phyloP scores from a whole-genome alignment of 2,888 invertebrate species.

The Julus scandinavius region DNA sequence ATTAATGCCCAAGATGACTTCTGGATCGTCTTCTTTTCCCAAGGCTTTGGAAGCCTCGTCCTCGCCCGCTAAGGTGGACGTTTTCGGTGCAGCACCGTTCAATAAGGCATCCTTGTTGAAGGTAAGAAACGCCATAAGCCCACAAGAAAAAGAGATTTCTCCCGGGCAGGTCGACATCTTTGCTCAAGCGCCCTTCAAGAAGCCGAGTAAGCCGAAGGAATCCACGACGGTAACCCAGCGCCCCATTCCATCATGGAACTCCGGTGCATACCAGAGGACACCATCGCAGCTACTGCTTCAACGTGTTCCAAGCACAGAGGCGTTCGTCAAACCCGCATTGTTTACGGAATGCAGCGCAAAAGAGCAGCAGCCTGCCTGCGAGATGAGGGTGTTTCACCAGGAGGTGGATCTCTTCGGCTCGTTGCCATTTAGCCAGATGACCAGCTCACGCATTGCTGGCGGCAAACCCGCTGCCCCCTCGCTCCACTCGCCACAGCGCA shows the following conservation, averaged over 20 bases:
- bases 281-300: conserved; percentile 37
- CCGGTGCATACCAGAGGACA: not conserved
- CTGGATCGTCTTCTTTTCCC: not conserved
- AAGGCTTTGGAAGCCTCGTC: conserved; percentile 55
- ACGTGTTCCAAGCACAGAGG: conserved; percentile 59
- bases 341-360: conserved; percentile 37
- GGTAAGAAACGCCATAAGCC: conserved; percentile 53
- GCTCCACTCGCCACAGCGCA: not conserved
- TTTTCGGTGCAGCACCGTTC: conserved; percentile 65
- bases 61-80: conserved; percentile 58
- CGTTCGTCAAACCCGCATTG: conserved; percentile 64
- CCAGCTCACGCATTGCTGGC: conserved; percentile 24
- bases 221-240: not conserved
- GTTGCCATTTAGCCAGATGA: conserved; percentile 58
- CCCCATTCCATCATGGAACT: not conserved
- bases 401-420: conserved; percentile 59
- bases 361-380: not conserved
- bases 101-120: conserved; percentile 59
- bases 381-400: not conserved
- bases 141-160: conserved; percentile 61
- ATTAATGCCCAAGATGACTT: not conserved
- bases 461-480: not conserved
- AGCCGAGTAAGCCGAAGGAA: conserved; percentile 56
- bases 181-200: conserved; percentile 75
- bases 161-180: conserved; percentile 73